Conservation (phyloP, 1,140 invertebrate genomes). For the Maniola jurtina region DNA sequence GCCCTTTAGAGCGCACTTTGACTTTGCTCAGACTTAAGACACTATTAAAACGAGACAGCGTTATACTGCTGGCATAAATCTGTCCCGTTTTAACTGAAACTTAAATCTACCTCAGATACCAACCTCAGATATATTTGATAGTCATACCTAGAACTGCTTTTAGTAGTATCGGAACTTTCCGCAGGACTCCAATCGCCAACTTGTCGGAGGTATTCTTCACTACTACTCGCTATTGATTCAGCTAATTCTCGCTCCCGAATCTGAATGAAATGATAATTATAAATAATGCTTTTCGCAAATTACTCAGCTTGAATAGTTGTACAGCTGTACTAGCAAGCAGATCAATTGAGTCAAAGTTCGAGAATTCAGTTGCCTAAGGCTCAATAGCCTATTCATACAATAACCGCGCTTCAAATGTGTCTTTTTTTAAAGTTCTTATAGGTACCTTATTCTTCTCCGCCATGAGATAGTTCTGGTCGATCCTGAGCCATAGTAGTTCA, state of each 20-base stretch:
- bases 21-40: too few relatives aligned
- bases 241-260: slow-evolving; percentile 43
- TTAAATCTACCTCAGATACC: background rate
- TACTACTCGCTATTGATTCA: slow-evolving; percentile 61
- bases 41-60: too few relatives aligned
- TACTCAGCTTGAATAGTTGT: background rate
- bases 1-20: too few relatives aligned
- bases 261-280: slow-evolving; percentile 27
- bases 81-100: too few relatives aligned
- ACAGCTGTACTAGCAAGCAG: too few relatives aligned
- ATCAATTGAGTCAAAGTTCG: too few relatives aligned
- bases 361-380: too few relatives aligned
- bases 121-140: background rate
- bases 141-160: slow-evolving; percentile 49
- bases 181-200: slow-evolving; percentile 54
- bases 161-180: slow-evolving; percentile 48
- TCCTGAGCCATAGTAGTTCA: slow-evolving; percentile 65
- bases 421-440: too few relatives aligned
- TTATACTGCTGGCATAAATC: too few relatives aligned
- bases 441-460: slow-evolving; percentile 63
- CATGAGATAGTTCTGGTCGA: slow-evolving; percentile 67
- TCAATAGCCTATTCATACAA: too few relatives aligned
- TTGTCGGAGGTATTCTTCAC: slow-evolving; percentile 61
- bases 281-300: too few relatives aligned
- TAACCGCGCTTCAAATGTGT: too few relatives aligned